Percentiles rank a stretch among this genome's conserved stretches.
Evolutionary conservation across 2,797 vertebrate species (phyloP).

Genomic region (Mastacembelus armatus): DNA sequence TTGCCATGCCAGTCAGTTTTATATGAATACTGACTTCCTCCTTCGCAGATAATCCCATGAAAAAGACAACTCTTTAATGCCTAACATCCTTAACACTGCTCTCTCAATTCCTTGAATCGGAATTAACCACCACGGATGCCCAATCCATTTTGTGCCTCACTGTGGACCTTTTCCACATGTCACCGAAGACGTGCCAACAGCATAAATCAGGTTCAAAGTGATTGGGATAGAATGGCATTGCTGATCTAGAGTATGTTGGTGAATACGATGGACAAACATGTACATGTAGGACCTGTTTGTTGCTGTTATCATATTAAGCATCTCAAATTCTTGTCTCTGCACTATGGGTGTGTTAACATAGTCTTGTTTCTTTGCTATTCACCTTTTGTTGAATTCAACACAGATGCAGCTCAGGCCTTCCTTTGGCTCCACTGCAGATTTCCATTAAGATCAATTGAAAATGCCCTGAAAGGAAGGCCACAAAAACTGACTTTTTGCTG

Average conservation of each 20-base stretch:
- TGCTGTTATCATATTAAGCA: constrained; percentile 26
- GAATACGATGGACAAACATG: constrained; percentile 8
- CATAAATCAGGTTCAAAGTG: constrained; percentile 47
- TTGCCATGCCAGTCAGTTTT: constrained; percentile 71
- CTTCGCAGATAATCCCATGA: constrained; percentile 76
- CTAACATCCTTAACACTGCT: constrained; percentile 75
- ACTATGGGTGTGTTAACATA: constrained; percentile 14
- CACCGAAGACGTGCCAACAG: constrained; percentile 39
- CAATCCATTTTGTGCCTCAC: constrained; percentile 52
- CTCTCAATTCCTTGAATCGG: constrained; percentile 67
- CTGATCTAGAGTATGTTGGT: constrained; percentile 33
- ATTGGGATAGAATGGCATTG: constrained; percentile 33
- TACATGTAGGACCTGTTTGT: constrained; percentile 7
- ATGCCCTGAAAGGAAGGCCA: constrained; percentile 33
- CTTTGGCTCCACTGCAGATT: constrained; percentile 45
- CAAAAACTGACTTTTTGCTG: constrained; percentile 29
- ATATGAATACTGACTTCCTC: constrained; percentile 77
- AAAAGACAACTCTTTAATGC: constrained; percentile 78
- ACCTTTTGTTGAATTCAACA: constrained; percentile 34
- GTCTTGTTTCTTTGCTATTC: constrained; percentile 31
- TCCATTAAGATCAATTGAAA: constrained; percentile 69
- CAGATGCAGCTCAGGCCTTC: constrained; percentile 37
- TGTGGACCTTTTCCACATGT: constrained; percentile 43
- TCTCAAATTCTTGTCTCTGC: constrained; percentile 13
- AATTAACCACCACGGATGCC: constrained; percentile 67